phyloP scores from a whole-genome alignment of 2,113 vertebrate genomes.

The Pygoscelis adeliae region DNA sequence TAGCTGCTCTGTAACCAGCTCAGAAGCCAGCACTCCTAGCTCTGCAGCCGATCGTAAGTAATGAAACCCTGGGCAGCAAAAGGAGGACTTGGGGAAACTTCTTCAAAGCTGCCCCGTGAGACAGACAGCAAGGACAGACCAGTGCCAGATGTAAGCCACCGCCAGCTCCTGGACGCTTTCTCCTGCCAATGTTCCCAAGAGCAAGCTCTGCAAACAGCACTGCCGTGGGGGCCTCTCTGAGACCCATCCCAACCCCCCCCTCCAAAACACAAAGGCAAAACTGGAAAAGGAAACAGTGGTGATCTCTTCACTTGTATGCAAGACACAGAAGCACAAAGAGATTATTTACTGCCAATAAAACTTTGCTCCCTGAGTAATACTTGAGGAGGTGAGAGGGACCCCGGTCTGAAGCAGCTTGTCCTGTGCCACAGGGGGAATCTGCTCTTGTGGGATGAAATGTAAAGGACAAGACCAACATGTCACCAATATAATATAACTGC shows the following conservation, averaged over 20 bases:
- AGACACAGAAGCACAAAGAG: not conserved
- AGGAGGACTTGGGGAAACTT: not conserved
- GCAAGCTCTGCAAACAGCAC: not conserved
- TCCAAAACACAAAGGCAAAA: not conserved
- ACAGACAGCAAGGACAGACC: not conserved
- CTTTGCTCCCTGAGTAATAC: not conserved
- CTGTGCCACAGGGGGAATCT: not conserved
- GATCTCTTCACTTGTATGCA: not conserved
- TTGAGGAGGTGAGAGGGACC: not conserved
- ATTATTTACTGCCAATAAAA: not conserved
- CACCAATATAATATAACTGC: not conserved
- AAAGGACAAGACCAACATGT: not conserved
- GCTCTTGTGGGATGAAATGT: not conserved
- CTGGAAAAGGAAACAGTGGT: not conserved
- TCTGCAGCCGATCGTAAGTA: not conserved
- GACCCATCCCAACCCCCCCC: rapidly evolving
- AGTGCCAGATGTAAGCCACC: not conserved
- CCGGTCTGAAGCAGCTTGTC: not conserved
- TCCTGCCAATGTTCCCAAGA: not conserved
- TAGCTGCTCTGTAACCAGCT: not conserved
- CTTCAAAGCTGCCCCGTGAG: not conserved
- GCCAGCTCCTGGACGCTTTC: not conserved
- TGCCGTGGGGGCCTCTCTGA: not conserved
- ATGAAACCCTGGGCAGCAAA: not conserved
- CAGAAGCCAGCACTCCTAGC: not conserved